Percentiles rank a stretch among this genome's conserved stretches.
Conservation (phyloP, 1,140 invertebrate species). For the Whitmania pigra region DNA sequence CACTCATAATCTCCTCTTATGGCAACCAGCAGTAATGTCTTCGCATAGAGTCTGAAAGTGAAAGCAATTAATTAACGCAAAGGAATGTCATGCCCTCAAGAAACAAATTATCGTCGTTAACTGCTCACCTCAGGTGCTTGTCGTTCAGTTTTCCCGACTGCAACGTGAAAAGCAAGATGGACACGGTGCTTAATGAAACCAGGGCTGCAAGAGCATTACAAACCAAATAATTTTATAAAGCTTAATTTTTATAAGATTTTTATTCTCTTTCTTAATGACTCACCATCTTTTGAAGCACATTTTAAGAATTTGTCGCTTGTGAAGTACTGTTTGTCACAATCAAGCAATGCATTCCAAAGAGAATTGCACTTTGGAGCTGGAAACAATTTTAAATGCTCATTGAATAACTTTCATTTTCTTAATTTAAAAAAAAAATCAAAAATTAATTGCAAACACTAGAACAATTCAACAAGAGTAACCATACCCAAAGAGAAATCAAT, state of each 20-base stretch:
- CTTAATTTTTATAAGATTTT: too few species aligned
- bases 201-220: slow-evolving; percentile 3
- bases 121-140: slow-evolving; percentile 3
- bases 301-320: slow-evolving; percentile 60
- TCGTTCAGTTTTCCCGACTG: slow-evolving; percentile 10
- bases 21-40: neutral
- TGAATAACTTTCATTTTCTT: neutral
- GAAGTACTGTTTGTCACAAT: slow-evolving; percentile 57
- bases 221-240: neutral
- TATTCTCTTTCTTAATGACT: slow-evolving; percentile 28
- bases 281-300: slow-evolving; percentile 55
- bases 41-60: neutral
- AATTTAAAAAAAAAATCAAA: neutral
- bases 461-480: neutral
- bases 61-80: neutral
- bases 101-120: neutral
- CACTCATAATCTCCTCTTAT: neutral
- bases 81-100: neutral
- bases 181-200: neutral
- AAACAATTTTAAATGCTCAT: neutral
- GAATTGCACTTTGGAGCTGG: slow-evolving; percentile 47
- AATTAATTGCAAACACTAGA: neutral
- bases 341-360: slow-evolving; percentile 57
- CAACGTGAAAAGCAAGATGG: neutral
- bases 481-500: slow-evolving; percentile 43